phyloP scores from a whole-genome alignment of 2,888 invertebrate species.

The Drosophila buzzatii region DNA sequence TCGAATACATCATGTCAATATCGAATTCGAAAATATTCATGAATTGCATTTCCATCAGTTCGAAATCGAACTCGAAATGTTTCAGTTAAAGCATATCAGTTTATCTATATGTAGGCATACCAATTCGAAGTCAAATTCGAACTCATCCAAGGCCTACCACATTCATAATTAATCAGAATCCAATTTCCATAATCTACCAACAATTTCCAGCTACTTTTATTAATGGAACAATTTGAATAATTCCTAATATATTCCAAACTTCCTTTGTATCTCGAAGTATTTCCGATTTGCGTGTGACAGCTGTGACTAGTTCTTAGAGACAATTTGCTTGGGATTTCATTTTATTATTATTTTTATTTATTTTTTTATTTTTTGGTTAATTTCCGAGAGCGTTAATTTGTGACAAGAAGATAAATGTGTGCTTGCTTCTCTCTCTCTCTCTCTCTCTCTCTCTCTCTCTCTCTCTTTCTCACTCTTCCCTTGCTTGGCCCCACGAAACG shows the following conservation, averaged over 20 bases:
- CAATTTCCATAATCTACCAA: not conserved
- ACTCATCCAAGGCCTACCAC: no score
- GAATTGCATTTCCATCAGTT: no score
- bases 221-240: not conserved
- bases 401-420: constrained; percentile 75
- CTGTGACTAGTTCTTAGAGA: constrained; percentile 22
- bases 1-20: no score
- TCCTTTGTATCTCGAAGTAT: not conserved
- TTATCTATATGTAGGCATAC: not conserved
- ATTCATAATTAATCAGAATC: not conserved
- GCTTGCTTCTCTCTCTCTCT: no score
- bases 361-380: constrained; percentile 4
- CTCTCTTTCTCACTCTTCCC: no score
- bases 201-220: not conserved
- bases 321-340: constrained; percentile 20
- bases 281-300: constrained; percentile 17
- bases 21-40: no score
- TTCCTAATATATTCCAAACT: not conserved
- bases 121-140: not conserved
- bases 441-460: no score
- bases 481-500: not conserved
- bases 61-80: no score
- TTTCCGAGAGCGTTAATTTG: constrained; percentile 59
- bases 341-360: no score
- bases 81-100: no score